Percentiles rank a stretch among this genome's conserved stretches.
phyloP scores from a whole-genome alignment of 2,888 invertebrate species.

The Chrysina gloriosa region DNA sequence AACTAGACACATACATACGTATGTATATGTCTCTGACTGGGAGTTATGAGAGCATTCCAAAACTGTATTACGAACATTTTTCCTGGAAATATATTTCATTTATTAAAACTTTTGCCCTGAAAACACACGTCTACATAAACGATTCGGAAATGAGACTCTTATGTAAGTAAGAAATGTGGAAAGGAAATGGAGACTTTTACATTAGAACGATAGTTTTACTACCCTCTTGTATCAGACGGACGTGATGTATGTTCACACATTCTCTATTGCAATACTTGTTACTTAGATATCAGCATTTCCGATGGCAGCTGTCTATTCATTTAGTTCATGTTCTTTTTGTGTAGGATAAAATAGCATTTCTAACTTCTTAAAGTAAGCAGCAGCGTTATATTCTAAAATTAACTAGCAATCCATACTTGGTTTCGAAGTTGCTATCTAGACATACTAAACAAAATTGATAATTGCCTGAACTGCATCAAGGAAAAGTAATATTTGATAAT shows the following conservation, averaged over 20 bases:
- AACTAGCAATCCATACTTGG: no score
- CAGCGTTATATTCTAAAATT: no score
- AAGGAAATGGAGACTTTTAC: background rate
- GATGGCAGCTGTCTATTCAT: no score
- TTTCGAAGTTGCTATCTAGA: no score
- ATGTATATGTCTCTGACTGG: conserved; percentile 16
- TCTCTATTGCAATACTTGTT: background rate
- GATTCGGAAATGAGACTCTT: background rate
- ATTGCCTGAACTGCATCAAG: no score
- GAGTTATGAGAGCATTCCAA: conserved; percentile 21
- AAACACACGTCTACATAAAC: conserved; percentile 3
- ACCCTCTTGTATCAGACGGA: background rate
- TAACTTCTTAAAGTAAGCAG: no score
- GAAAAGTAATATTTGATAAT: no score
- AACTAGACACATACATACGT: background rate
- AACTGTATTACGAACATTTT: conserved; percentile 21
- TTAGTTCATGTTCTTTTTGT: no score
- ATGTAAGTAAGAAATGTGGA: background rate
- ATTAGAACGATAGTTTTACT: background rate
- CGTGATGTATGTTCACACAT: background rate
- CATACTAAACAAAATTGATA: no score
- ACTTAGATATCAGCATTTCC: no score
- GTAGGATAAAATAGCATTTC: no score
- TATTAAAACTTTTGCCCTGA: conserved; percentile 21
- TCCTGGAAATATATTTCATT: conserved; percentile 23